These are phyloP conservation scores for Thalassarche chlororhynchos DNA, from an alignment of 2,113 vertebrate genomes.

Conservation along the genomic window DNA sequence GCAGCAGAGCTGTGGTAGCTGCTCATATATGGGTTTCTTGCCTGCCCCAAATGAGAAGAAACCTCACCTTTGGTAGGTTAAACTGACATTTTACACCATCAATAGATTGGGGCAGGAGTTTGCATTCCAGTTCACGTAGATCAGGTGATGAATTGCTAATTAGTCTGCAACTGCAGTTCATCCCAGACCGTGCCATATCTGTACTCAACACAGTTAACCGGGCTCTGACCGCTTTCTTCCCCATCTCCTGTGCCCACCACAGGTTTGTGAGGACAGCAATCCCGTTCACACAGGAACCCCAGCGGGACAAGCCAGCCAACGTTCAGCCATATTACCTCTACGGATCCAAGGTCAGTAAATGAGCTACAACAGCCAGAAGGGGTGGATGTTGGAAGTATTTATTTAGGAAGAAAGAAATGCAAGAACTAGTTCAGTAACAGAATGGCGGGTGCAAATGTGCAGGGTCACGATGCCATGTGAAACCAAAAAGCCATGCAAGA, in stretches of 20 bases:
- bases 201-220: not conserved
- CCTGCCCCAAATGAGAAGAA: not conserved
- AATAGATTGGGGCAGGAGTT: not conserved
- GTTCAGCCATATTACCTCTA: constrained; percentile 99
- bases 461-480: not conserved
- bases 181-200: not conserved
- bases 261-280: constrained; percentile 99
- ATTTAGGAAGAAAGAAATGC: not conserved
- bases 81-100: not conserved
- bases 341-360: constrained; percentile 91
- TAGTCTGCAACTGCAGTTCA: not conserved
- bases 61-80: not conserved
- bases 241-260: not conserved
- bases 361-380: not conserved
- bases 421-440: not conserved
- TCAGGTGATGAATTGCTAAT: not conserved
- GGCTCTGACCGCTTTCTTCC: not conserved
- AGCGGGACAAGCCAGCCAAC: constrained; percentile 96
- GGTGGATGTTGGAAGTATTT: not conserved
- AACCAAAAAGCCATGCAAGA: not conserved
- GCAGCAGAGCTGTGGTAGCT: not conserved
- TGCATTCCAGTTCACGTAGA: not conserved
- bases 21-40: not conserved
- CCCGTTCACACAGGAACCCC: constrained; percentile 97
- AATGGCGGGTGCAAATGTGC: not conserved